A percentile compares a stretch with the other conserved stretches of the same genome.
These are phyloP conservation scores for Dryadula phaetusa DNA, from an alignment of 2,888 invertebrate species.

Conservation along the genomic window DNA sequence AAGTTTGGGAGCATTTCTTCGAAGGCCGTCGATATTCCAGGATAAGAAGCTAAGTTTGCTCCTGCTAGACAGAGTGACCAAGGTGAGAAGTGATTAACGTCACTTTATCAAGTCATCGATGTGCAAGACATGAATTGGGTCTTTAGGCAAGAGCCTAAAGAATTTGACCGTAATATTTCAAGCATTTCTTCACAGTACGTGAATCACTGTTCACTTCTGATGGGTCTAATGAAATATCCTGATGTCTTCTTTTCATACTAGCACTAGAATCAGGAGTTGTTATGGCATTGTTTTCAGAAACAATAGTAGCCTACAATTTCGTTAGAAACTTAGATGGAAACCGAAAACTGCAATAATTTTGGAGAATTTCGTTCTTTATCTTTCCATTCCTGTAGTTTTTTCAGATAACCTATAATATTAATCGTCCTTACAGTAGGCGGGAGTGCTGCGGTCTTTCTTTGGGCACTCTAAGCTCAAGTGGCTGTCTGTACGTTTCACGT, in stretches of 20 bases:
- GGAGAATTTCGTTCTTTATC: too few relatives aligned
- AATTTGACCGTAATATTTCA: too few relatives aligned
- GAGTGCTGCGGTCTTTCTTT: constrained; percentile 33
- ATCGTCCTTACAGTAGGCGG: constrained; percentile 36
- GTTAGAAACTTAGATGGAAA: too few relatives aligned
- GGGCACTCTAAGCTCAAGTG: constrained; percentile 36
- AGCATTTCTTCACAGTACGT: too few relatives aligned
- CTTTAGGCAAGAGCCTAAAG: too few relatives aligned
- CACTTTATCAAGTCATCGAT: constrained; percentile 23
- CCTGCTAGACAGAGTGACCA: constrained; percentile 7
- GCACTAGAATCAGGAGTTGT: too few relatives aligned
- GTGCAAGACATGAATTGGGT: constrained; percentile 29
- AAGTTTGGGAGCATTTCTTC: constrained; percentile 24
- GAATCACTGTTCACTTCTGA: too few relatives aligned
- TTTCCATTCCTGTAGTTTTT: neutral
- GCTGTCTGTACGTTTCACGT: constrained; percentile 38
- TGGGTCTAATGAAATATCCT: too few relatives aligned
- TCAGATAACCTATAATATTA: constrained; percentile 10
- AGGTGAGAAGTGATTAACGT: constrained; percentile 30
- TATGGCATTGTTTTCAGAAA: too few relatives aligned
- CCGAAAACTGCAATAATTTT: too few relatives aligned
- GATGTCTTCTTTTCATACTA: too few relatives aligned
- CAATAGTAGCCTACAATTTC: too few relatives aligned
- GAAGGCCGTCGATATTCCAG: constrained; percentile 38
- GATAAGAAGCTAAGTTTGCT: constrained; percentile 30